These are phyloP conservation scores for Melanotus villosus DNA, from an alignment of 2,888 invertebrate genomes.

Conservation along the genomic window DNA sequence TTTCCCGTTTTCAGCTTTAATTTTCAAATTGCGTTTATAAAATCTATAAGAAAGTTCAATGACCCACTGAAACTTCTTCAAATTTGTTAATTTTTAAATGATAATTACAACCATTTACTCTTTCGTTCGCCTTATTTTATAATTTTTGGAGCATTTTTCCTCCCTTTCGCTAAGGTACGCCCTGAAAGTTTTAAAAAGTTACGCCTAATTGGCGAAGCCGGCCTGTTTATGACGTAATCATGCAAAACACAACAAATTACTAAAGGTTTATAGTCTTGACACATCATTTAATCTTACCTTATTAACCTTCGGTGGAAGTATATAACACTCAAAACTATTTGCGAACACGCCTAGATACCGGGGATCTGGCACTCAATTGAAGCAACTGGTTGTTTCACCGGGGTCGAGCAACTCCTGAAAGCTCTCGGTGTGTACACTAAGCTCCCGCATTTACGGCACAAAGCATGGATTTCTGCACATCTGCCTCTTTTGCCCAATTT, in stretches of 20 bases:
- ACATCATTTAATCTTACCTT: slow-evolving; percentile 35
- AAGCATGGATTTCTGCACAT: slow-evolving; percentile 44
- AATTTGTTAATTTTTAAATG: no score
- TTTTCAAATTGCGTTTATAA: no score
- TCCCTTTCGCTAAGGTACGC: no score
- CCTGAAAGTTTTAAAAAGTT: no score
- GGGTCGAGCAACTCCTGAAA: slow-evolving; percentile 45
- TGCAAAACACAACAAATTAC: slow-evolving; percentile 15
- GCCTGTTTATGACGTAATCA: slow-evolving; percentile 4
- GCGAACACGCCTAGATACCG: slow-evolving; percentile 41
- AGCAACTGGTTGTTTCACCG: slow-evolving; percentile 47
- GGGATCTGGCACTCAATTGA: slow-evolving; percentile 43
- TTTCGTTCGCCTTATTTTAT: no score
- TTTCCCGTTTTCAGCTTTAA: no score
- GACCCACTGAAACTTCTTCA: no score
- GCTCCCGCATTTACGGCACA: slow-evolving; percentile 41
- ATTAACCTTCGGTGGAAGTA: slow-evolving; percentile 25
- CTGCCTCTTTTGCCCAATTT: slow-evolving; percentile 36
- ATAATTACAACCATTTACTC: no score
- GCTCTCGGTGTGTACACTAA: slow-evolving; percentile 44
- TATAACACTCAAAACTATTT: slow-evolving; percentile 40
- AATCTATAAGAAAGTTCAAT: no score
- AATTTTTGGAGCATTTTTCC: no score
- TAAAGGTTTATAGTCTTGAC: background rate
- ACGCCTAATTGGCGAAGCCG: background rate